Conservation (phyloP, 2,797 vertebrate species). For the Micropoecilia bifurca region DNA sequence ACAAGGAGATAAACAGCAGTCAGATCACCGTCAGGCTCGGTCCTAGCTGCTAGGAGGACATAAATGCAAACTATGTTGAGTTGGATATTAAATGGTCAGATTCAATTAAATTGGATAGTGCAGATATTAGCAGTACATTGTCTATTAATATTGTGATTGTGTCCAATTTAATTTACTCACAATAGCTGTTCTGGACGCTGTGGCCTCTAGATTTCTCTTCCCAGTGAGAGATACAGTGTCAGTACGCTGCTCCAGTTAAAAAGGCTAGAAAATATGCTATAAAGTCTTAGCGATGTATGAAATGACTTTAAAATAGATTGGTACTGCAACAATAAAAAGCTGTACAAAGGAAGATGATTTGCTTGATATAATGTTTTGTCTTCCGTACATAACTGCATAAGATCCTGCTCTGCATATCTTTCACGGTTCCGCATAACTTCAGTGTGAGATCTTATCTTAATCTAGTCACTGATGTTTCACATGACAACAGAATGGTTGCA, state of each 20-base stretch:
- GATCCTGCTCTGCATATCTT: not conserved
- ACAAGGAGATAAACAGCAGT: not conserved
- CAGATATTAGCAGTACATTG: not conserved
- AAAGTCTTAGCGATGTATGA: not conserved
- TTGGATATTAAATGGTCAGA: not conserved
- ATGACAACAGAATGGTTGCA: slow-evolving; percentile 24
- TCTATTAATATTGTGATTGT: not conserved
- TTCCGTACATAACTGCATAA: not conserved
- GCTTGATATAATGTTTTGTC: slow-evolving; percentile 8
- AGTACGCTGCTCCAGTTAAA: not conserved
- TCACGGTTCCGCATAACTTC: slow-evolving; percentile 6
- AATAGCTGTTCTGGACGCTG: not conserved
- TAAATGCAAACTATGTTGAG: not conserved
- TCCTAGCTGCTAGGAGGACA: not conserved
- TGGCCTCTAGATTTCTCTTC: not conserved
- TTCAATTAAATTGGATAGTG: not conserved
- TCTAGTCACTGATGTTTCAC: slow-evolving; percentile 40
- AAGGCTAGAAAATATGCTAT: not conserved
- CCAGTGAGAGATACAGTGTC: not conserved
- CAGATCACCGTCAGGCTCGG: not conserved
- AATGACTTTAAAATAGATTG: not conserved
- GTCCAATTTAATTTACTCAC: not conserved
- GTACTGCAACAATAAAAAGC: not conserved
- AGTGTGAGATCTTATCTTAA: slow-evolving; percentile 22
- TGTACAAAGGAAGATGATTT: not conserved